Conservation (phyloP, 2,113 vertebrate genomes). For the Perca flavescens region DNA sequence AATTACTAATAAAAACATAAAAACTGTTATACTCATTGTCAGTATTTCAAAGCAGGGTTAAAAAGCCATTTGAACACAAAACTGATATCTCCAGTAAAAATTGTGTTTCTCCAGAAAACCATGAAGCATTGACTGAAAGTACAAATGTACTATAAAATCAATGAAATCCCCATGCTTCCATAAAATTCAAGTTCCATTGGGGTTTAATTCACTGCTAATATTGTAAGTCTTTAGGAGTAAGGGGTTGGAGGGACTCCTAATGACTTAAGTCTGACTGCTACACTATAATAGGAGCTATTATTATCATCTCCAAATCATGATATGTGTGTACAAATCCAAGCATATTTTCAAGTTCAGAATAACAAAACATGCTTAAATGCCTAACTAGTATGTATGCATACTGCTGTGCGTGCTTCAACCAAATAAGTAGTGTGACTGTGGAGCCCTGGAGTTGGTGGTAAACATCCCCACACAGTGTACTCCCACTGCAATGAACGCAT, state of each 20-base stretch:
- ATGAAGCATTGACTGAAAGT: neutral
- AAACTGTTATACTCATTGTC: neutral
- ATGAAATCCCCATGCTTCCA: slow-evolving; percentile 64
- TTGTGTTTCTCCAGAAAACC: neutral
- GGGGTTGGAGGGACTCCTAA: neutral
- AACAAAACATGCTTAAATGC: neutral
- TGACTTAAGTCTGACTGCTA: neutral
- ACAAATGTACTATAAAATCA: slow-evolving; percentile 26
- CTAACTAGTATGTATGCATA: neutral
- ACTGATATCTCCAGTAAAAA: neutral
- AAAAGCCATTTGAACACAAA: slow-evolving; percentile 12
- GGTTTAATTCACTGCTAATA: neutral
- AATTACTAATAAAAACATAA: too few relatives aligned
- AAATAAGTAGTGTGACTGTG: slow-evolving; percentile 15
- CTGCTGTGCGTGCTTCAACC: slow-evolving; percentile 4
- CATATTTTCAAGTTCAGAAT: neutral
- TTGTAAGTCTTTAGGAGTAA: neutral
- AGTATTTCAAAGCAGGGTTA: neutral
- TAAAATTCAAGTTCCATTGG: slow-evolving; percentile 29
- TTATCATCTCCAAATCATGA: neutral
- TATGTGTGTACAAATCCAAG: neutral
- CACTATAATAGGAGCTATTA: neutral
- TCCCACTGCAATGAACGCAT: slow-evolving; percentile 80
- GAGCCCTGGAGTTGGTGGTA: slow-evolving; percentile 54
- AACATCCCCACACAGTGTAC: slow-evolving; percentile 72